Evolutionary conservation across 2,888 invertebrate species (phyloP).

Genomic region (Thymelicus sylvestris): DNA sequence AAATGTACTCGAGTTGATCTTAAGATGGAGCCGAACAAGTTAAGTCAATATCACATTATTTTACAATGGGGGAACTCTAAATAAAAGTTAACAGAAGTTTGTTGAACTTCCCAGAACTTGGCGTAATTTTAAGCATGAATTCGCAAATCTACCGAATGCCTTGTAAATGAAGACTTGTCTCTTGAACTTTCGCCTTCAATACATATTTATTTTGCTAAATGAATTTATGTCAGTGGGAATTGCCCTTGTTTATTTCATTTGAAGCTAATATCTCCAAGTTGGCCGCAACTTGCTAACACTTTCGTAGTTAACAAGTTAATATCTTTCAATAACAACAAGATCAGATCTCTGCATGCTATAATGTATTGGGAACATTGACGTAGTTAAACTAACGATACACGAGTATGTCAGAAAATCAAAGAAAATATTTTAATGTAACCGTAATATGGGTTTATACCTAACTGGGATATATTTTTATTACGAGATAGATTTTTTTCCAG

Average conservation of each 20-base stretch:
- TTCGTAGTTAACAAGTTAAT: neutral
- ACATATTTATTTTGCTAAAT: slow-evolving; percentile 34
- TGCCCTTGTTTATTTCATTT: slow-evolving; percentile 29
- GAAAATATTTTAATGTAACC: too few species aligned
- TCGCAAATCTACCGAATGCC: slow-evolving; percentile 36
- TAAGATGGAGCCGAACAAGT: slow-evolving; percentile 16
- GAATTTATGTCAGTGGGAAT: slow-evolving; percentile 30
- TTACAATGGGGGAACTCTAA: slow-evolving; percentile 40
- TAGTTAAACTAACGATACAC: too few species aligned
- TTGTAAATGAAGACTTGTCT: slow-evolving; percentile 35
- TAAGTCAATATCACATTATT: slow-evolving; percentile 33
- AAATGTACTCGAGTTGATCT: slow-evolving; percentile 7
- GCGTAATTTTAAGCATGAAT: slow-evolving; percentile 41
- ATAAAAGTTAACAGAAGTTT: slow-evolving; percentile 40
- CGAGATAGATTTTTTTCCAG: too few species aligned
- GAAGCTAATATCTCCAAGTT: slow-evolving; percentile 11
- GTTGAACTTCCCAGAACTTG: slow-evolving; percentile 39
- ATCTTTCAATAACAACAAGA: too few species aligned
- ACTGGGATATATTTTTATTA: too few species aligned
- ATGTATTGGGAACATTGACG: too few species aligned
- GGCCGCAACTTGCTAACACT: neutral
- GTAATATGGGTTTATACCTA: too few species aligned
- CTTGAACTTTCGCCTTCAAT: slow-evolving; percentile 26
- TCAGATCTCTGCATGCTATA: too few species aligned
- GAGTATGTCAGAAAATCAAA: too few species aligned